Evolutionary conservation across 1,140 invertebrate species (phyloP).

Genomic region (Berghia stephanieae): DNA sequence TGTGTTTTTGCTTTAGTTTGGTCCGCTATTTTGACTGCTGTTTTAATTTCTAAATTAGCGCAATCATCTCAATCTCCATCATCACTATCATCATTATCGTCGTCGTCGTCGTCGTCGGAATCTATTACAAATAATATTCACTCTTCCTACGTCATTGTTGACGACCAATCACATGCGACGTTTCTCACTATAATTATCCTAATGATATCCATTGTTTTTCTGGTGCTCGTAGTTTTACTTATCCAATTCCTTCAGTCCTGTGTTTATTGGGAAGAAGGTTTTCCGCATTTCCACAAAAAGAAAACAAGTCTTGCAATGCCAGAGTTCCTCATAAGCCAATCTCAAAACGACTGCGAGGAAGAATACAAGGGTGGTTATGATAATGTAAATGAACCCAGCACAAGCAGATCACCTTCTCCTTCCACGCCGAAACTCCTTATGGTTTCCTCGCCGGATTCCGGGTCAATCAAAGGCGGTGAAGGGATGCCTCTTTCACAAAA

Average conservation of each 20-base stretch:
- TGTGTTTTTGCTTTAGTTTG: constrained; percentile 20
- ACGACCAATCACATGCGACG: background rate
- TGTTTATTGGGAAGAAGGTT: constrained; percentile 23
- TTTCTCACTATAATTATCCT: background rate
- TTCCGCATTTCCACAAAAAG: constrained; percentile 15
- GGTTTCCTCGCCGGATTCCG: constrained; percentile 29
- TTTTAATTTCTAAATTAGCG: constrained; percentile 8
- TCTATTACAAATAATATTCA: background rate
- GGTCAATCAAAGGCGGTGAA: constrained; percentile 28
- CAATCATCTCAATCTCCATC: too few relatives aligned
- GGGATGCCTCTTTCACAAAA: too few relatives aligned
- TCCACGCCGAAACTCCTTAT: constrained; percentile 26
- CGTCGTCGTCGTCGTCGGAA: too few relatives aligned
- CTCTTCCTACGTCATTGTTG: background rate
- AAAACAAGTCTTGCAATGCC: constrained; percentile 22
- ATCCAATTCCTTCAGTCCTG: background rate
- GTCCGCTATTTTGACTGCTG: constrained; percentile 15
- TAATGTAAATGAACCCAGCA: too few relatives aligned
- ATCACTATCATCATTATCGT: too few relatives aligned
- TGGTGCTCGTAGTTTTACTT: background rate
- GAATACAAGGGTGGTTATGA: constrained; percentile 20
- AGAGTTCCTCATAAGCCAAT: constrained; percentile 33
- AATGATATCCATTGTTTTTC: background rate
- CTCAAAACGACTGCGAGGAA: constrained; percentile 21
- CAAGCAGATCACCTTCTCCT: constrained; percentile 23